Conservation (phyloP, 1,140 invertebrate species). For the Heliconius hewitsoni region DNA sequence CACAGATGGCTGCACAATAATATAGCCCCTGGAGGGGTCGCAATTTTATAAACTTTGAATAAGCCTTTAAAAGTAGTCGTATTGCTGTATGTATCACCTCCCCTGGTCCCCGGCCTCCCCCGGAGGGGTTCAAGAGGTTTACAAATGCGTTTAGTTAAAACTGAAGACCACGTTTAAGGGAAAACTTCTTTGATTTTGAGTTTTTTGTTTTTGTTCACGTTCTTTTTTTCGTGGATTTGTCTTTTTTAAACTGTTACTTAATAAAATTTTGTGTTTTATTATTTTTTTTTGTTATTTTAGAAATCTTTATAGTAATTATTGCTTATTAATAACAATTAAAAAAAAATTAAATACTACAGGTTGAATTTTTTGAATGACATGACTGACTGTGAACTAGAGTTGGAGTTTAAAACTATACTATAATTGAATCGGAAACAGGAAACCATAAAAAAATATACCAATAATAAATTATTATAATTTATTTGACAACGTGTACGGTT, state of each 20-base stretch:
- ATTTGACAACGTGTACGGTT: neutral
- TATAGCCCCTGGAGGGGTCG: constrained; percentile 61
- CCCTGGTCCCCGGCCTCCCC: constrained; percentile 14
- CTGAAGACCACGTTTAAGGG: constrained; percentile 13
- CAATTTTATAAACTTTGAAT: constrained; percentile 77
- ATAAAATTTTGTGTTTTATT: too few relatives aligned
- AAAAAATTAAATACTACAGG: too few relatives aligned
- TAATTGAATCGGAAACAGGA: constrained; percentile 2
- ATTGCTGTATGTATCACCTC: constrained; percentile 18
- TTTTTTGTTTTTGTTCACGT: constrained; percentile 1
- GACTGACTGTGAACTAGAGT: neutral
- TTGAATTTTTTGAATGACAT: too few relatives aligned
- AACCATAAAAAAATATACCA: constrained; percentile 2
- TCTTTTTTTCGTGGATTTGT: neutral
- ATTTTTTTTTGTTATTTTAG: too few relatives aligned
- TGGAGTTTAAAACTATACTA: neutral
- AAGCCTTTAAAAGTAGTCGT: constrained; percentile 71
- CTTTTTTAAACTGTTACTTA: neutral
- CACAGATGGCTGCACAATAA: constrained; percentile 79
- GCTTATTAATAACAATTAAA: too few relatives aligned
- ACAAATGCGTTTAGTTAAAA: constrained; percentile 30
- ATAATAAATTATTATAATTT: constrained; percentile 11
- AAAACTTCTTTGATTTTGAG: neutral
- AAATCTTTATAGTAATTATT: too few relatives aligned
- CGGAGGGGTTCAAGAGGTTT: constrained; percentile 22